A percentile compares a stretch with the other conserved stretches of the same genome.
Conservation (phyloP, 2,113 vertebrate species). For the Heteronetta atricapilla region DNA sequence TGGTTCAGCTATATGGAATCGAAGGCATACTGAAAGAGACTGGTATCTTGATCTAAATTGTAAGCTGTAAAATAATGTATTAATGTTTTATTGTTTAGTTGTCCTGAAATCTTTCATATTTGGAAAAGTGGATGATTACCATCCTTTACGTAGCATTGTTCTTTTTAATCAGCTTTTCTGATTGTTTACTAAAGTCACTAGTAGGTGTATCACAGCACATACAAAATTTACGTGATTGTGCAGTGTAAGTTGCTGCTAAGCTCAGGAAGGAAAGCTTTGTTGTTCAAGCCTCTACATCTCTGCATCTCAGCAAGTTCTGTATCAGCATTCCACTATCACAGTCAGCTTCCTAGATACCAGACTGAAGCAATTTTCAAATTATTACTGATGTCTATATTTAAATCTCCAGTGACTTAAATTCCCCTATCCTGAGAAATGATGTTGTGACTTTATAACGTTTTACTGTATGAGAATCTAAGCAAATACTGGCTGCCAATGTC, state of each 20-base stretch:
- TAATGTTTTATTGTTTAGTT: neutral
- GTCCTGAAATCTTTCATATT: neutral
- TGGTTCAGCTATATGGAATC: slow-evolving; percentile 96
- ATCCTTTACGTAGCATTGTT: neutral
- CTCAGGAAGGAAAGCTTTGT: neutral
- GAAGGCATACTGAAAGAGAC: slow-evolving; percentile 87
- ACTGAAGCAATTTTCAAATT: neutral
- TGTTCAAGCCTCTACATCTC: neutral
- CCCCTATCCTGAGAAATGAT: neutral
- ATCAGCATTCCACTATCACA: neutral
- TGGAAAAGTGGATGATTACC: neutral
- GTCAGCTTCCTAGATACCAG: neutral
- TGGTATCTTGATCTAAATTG: slow-evolving; percentile 98
- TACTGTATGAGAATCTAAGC: neutral
- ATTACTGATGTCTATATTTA: neutral
- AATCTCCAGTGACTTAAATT: neutral
- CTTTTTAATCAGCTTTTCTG: neutral
- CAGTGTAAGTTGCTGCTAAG: neutral
- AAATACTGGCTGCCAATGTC: neutral
- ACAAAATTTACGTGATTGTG: neutral
- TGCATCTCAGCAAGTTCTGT: neutral
- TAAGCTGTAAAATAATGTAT: slow-evolving; percentile 79
- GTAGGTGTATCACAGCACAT: neutral
- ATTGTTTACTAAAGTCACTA: neutral
- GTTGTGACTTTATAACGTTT: neutral